Evolutionary conservation across 2,888 invertebrate species (phyloP), one percentile per base, ranked within the genome.

Genomic region (Stenurella melanura): DNA sequence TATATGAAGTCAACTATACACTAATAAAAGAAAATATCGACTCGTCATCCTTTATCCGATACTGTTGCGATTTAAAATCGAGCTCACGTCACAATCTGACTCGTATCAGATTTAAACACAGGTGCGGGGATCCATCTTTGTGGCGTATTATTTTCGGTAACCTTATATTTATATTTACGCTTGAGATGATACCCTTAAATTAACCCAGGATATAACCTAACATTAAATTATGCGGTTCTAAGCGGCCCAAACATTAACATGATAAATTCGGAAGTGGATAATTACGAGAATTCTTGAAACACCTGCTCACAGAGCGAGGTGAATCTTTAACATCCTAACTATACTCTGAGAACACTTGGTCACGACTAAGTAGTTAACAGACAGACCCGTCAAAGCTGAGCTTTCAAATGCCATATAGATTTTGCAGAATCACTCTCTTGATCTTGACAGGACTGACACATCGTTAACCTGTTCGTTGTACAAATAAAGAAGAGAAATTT

Each of bases 401-500:
- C 50, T 42, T 63, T 64, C 66, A 30, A 73, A 70, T 71, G 69
- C 69, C 69, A 21, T 50, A 66, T 60, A 58, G 64, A 73, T 70
- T 69, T 70, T 76, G 76, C 70, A 76, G 34, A 73, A 73, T 76
- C 76, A 76, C 76, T 73, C 76, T 73, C 64, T 69, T 19, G 18
- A 76, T 76, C 76, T 76, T 56, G 69, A 76, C 54, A 58, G 26
- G 58, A 42, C 73, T 73, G 76, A 72, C 76, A 73, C 76, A 60
- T 76, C 73, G 76, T 76, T 76, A 73, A 73, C 69, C 64, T 73
- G 58, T 42, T 26, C 57, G 50, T 66, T 70, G 68, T 69, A 69
- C 72, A 76, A 73, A 76, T 73, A 76, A 69, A 73, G 69, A 76
- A 76, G 57, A 70, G 69, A 73, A 73, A 73, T 73, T 73, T 76